Conservation (phyloP, 64 coral and sea anemone genomes). For the Porites australiensis region DNA sequence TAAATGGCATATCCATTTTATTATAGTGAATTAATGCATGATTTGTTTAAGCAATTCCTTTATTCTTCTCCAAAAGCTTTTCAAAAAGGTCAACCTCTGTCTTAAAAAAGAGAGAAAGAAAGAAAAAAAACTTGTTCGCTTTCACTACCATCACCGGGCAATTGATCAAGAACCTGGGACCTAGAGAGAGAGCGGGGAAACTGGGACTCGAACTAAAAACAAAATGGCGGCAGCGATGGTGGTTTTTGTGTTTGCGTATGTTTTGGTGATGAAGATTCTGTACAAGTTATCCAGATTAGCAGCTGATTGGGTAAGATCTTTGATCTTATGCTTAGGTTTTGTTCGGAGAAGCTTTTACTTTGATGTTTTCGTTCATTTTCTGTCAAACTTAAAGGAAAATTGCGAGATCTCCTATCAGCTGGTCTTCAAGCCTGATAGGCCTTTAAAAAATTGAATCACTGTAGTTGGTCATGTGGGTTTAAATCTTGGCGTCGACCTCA, state of each 20-base stretch:
- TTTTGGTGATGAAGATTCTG: constrained; percentile 27
- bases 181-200: neutral
- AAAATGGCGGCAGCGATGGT: constrained; percentile 44
- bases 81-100: neutral
- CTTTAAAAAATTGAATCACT: too few species aligned
- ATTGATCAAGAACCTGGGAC: neutral
- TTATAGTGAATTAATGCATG: neutral
- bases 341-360: too few species aligned
- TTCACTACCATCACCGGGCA: too few species aligned
- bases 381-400: too few species aligned
- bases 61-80: neutral
- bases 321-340: neutral
- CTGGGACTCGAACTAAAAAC: neutral
- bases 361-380: too few species aligned
- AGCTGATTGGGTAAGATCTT: constrained; percentile 12
- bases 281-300: constrained; percentile 17
- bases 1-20: neutral
- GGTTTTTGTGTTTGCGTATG: constrained; percentile 15
- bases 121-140: too few species aligned
- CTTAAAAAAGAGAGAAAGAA: too few species aligned
- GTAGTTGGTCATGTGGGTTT: too few species aligned
- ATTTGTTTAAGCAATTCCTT: neutral
- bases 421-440: too few species aligned
- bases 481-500: too few species aligned
- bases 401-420: too few species aligned